phyloP scores from a whole-genome alignment of 30 jellyfish, hydroid and myxozoan species.

The Pelagia noctiluca region DNA sequence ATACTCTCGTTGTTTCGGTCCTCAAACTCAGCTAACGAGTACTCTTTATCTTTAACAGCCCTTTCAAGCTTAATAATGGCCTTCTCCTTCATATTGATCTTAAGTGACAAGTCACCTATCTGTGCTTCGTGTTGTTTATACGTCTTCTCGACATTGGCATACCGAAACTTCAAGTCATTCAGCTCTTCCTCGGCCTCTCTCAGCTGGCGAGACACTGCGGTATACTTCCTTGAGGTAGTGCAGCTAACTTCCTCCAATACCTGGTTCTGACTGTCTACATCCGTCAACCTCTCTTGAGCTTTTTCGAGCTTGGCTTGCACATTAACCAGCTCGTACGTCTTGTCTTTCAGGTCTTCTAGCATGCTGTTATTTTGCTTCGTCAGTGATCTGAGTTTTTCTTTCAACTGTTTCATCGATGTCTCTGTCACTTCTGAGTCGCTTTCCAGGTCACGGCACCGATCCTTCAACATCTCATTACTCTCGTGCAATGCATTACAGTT shows the following conservation, averaged over 20 bases:
- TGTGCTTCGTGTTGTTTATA: conserved; percentile 26
- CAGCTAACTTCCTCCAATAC: conserved; percentile 13
- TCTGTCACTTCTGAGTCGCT: conserved; percentile 5
- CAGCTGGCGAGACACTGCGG: conserved; percentile 23
- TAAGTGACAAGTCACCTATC: conserved; percentile 1
- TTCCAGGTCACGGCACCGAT: conserved; percentile 15
- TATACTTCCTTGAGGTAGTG: not conserved
- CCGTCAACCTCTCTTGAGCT: conserved; percentile 22
- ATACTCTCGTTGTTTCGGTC: not conserved
- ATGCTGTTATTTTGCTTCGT: not conserved
- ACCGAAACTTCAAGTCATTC: conserved; percentile 24
- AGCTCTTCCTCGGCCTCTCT: conserved; percentile 18
- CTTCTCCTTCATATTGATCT: not conserved
- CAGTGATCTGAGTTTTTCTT: conserved; percentile 27
- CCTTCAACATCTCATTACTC: not conserved
- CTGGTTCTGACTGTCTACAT: conserved; percentile 7
- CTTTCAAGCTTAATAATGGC: not conserved
- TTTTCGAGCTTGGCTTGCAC: conserved; percentile 13
- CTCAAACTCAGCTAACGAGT: not conserved
- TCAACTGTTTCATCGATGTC: not conserved
- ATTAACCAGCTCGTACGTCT: conserved; percentile 3
- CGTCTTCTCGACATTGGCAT: conserved; percentile 28
- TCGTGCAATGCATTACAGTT: no score
- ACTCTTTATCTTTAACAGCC: not conserved
- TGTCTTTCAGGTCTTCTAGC: conserved; percentile 23